Base-by-base conservation (phyloP, 2,888 invertebrate genomes). In the Plusia festucae region DNA sequence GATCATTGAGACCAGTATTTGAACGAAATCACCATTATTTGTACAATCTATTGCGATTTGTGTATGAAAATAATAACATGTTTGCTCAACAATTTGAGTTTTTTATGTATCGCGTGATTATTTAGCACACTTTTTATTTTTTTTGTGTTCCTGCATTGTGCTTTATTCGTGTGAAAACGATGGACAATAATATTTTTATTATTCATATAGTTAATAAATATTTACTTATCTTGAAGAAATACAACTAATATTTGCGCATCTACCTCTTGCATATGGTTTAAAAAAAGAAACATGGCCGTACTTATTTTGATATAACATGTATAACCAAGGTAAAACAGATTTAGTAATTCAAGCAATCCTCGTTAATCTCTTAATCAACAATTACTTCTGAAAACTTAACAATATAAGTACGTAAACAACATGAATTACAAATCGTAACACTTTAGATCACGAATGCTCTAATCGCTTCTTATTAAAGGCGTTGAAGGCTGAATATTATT, bases 1-100 rank as follows among this genome's bases (percentile, higher is more conserved):
- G 85, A 79, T 62, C 53, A 66, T 62, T 58, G 60, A 55, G 61
- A 60, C 16, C 54, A n/a, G 18, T 79, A 22, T 79, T 81, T 73
- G 65, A 22, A 68, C 60, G 60, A 24, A 60, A 70, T 58, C 68
- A 63, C 56, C 60, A 62, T 57, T 79, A 68, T 81, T 76, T 80
- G 68, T 53, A 44, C 52, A 66, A 70, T 69, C 65, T 46, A 76
- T 76, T 76, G 67, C 70, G 62, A 27, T 63, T 32, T 65, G 63
- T 44, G 56, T 57, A 18, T 57, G 54, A 59, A 73, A 59, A 62
- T 53, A 76, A 76, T 76, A 54, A 76, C 54, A 59, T 30, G 68
- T 74, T 72, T 74, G 46, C 68, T 53, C 60, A 68, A 32, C 49
- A 72, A 76, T 72, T 76, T 72, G 51, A 58, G 59, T 59, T 34